Evolutionary conservation across 2,113 vertebrate genomes (phyloP).

Genomic region (Protobothrops mucrosquamatus): DNA sequence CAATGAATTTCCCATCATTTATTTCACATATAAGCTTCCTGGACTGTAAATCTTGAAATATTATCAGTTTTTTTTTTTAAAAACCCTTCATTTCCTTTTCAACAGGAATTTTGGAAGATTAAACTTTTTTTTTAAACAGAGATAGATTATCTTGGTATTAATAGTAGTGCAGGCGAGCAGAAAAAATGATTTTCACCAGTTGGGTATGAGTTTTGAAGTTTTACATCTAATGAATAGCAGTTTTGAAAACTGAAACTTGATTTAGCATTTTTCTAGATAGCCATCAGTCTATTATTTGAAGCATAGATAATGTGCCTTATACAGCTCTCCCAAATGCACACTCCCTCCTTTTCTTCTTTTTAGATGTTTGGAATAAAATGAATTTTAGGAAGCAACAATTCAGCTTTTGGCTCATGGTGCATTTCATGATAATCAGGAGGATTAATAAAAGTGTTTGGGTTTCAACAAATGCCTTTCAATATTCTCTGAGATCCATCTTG

Average conservation of each 20-base stretch:
- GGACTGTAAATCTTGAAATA: conserved; percentile 49
- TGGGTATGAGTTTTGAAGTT: conserved; percentile 43
- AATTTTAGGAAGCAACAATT: conserved; percentile 32
- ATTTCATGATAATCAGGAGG: conserved; percentile 28
- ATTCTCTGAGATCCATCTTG: conserved; percentile 23
- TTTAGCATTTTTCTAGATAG: conserved; percentile 52
- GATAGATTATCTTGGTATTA: conserved; percentile 41
- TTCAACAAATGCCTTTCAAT: conserved; percentile 32
- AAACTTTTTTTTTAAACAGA: conserved; percentile 37
- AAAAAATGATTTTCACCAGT: conserved; percentile 49
- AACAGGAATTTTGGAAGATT: conserved; percentile 50
- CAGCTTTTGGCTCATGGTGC: conserved; percentile 19
- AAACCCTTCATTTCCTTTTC: conserved; percentile 32
- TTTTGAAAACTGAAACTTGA: conserved; percentile 55
- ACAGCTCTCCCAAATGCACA: conserved; percentile 32
- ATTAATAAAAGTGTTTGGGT: conserved; percentile 35
- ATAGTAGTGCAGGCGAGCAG: conserved; percentile 38
- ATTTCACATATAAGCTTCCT: conserved; percentile 34
- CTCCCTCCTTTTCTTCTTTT: conserved; percentile 12
- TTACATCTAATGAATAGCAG: conserved; percentile 42
- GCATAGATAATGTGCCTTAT: conserved; percentile 34
- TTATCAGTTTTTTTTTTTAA: conserved; percentile 40
- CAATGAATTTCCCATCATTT: conserved; percentile 49
- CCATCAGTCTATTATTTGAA: conserved; percentile 57
- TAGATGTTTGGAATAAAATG: conserved; percentile 38